phyloP scores from a whole-genome alignment of 2,113 vertebrate species.

The Dicentrarchus labrax region DNA sequence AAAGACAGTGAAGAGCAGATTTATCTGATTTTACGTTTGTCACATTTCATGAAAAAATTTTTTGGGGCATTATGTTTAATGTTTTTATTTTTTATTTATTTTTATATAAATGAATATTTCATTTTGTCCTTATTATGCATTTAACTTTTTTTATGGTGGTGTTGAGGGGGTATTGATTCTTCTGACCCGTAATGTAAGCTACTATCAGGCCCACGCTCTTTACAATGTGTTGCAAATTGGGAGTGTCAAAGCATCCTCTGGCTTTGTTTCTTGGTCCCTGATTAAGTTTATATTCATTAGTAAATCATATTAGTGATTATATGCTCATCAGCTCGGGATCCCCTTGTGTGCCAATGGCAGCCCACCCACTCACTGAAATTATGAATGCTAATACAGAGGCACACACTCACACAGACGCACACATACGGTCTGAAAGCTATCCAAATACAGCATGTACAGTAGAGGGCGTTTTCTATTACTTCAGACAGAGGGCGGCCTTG shows the following conservation, averaged over 20 bases:
- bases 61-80: not conserved
- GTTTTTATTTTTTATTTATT: not conserved
- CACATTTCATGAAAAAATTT: not conserved
- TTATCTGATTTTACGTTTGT: slow-evolving; percentile 1
- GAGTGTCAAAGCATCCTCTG: slow-evolving; percentile 54
- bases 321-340: slow-evolving; percentile 63
- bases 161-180: not conserved
- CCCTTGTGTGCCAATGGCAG: slow-evolving; percentile 61
- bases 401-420: slow-evolving; percentile 1
- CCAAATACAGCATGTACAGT: slow-evolving; percentile 50
- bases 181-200: not conserved
- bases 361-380: slow-evolving; percentile 63
- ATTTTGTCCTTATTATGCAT: not conserved
- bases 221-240: slow-evolving; percentile 53
- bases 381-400: slow-evolving; percentile 56
- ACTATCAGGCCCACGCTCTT: slow-evolving; percentile 8
- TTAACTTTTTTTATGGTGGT: not conserved
- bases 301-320: slow-evolving; percentile 75
- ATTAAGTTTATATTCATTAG: slow-evolving; percentile 77
- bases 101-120: too few relatives aligned
- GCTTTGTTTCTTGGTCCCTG: slow-evolving; percentile 67
- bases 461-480: slow-evolving; percentile 69
- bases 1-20: not conserved
- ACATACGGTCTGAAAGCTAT: slow-evolving; percentile 26
- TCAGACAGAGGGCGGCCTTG: slow-evolving; percentile 88